phyloP scores from a whole-genome alignment of 2,113 vertebrate species.

The Sapajus apella region DNA sequence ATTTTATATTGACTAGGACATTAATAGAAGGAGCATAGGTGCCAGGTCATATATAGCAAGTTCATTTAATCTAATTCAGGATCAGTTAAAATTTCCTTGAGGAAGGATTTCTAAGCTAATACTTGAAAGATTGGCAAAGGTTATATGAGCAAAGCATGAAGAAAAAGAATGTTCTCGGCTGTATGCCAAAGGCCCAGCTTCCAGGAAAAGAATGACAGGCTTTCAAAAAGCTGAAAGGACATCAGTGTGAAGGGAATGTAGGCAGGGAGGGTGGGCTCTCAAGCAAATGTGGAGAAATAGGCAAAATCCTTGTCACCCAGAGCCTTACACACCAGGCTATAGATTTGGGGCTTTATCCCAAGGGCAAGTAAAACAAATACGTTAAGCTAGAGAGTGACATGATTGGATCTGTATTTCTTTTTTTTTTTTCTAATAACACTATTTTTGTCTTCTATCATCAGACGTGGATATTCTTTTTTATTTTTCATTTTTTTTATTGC shows the following conservation, averaged over 20 bases:
- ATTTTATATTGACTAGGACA: not conserved
- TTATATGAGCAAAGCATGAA: not conserved
- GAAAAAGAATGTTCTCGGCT: not conserved
- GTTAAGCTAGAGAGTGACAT: not conserved
- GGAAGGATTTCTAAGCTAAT: not conserved
- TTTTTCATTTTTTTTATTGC: no score
- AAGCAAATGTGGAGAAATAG: not conserved
- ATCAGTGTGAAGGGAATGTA: not conserved
- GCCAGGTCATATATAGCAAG: not conserved
- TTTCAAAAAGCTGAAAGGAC: not conserved
- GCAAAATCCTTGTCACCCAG: not conserved
- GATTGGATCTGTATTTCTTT: not conserved
- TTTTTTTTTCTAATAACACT: no score
- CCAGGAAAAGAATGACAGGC: not conserved
- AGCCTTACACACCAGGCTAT: not conserved
- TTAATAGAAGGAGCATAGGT: not conserved
- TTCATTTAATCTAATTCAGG: not conserved
- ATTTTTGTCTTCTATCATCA: no score
- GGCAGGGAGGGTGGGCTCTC: not conserved
- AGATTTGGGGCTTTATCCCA: not conserved
- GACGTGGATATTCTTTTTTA: no score
- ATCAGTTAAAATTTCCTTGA: not conserved
- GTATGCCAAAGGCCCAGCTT: not conserved
- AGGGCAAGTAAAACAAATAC: not conserved
- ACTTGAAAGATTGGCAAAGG: not conserved